phyloP scores from a whole-genome alignment of 2,113 vertebrate species.

The Geothlypis trichas region DNA sequence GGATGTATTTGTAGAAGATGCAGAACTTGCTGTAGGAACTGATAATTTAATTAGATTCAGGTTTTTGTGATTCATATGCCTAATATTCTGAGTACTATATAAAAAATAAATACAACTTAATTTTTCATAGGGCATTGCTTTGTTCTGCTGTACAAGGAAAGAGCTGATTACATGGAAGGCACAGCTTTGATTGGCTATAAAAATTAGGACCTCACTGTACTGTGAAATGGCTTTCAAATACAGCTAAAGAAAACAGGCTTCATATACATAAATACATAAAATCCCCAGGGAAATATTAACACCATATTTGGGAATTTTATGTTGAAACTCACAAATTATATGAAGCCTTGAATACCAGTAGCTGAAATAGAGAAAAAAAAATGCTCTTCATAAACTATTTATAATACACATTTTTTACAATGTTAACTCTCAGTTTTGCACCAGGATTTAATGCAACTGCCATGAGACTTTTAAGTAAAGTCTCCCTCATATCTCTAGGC shows the following conservation, averaged over 20 bases:
- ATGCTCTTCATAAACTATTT: constrained; percentile 22
- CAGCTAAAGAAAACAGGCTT: not conserved
- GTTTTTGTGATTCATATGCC: constrained; percentile 35
- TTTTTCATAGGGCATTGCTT: constrained; percentile 47
- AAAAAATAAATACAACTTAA: constrained; percentile 51
- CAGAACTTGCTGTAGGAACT: constrained; percentile 37
- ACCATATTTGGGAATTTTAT: not conserved
- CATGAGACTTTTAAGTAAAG: constrained; percentile 21
- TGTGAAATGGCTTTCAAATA: constrained; percentile 32
- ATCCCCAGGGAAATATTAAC: not conserved
- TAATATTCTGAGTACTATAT: constrained; percentile 33
- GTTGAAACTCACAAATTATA: not conserved
- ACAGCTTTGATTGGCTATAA: constrained; percentile 32
- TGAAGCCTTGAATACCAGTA: not conserved
- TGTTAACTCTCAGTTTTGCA: constrained; percentile 37
- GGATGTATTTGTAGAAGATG: constrained; percentile 42
- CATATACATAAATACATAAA: not conserved
- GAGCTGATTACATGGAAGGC: constrained; percentile 21
- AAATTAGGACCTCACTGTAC: constrained; percentile 35
- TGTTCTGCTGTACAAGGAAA: constrained; percentile 19
- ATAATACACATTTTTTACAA: constrained; percentile 13
- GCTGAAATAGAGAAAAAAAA: not conserved
- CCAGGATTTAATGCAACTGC: constrained; percentile 19
- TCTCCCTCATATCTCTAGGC: not conserved
- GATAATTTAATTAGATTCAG: constrained; percentile 60